Conservation (phyloP, 2,888 invertebrate genomes). For the Leptodirus hochenwartii region DNA sequence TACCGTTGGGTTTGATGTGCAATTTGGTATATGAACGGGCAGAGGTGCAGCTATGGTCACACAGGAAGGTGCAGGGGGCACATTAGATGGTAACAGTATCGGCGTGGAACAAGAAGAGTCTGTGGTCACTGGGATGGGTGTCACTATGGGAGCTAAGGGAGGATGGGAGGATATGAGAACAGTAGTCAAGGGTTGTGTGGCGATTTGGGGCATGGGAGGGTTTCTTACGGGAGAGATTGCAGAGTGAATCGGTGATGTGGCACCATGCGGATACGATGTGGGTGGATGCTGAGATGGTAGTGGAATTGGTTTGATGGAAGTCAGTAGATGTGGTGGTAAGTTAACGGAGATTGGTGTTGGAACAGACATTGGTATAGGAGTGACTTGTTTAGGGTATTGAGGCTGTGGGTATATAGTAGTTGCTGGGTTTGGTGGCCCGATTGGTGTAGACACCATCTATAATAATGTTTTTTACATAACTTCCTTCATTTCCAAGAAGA, state of each 20-base stretch:
- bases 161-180: too few relatives aligned
- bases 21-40: too few relatives aligned
- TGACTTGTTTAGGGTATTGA: slow-evolving; percentile 4
- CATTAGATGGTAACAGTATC: too few relatives aligned
- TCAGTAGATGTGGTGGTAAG: slow-evolving; percentile 6
- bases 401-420: slow-evolving; percentile 11
- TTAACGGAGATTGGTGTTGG: slow-evolving; percentile 1
- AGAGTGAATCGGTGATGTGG: slow-evolving; percentile 8
- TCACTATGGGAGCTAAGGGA: too few relatives aligned
- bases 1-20: slow-evolving; percentile 12
- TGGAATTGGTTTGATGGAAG: slow-evolving; percentile 4
- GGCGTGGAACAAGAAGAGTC: too few relatives aligned
- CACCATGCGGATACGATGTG: slow-evolving; percentile 3
- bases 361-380: slow-evolving; percentile 4
- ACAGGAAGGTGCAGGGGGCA: too few relatives aligned
- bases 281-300: too few relatives aligned
- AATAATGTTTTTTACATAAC: slow-evolving; percentile 1
- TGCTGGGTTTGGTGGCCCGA: slow-evolving; percentile 25
- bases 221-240: slow-evolving; percentile 6
- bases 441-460: slow-evolving; percentile 48
- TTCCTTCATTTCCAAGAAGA: not conserved
- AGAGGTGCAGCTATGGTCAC: too few relatives aligned
- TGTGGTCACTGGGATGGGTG: too few relatives aligned
- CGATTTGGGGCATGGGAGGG: slow-evolving; percentile 7
- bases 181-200: slow-evolving; percentile 12